Conservation (phyloP, 2,113 vertebrate species). For the Oostethus manadensis region DNA sequence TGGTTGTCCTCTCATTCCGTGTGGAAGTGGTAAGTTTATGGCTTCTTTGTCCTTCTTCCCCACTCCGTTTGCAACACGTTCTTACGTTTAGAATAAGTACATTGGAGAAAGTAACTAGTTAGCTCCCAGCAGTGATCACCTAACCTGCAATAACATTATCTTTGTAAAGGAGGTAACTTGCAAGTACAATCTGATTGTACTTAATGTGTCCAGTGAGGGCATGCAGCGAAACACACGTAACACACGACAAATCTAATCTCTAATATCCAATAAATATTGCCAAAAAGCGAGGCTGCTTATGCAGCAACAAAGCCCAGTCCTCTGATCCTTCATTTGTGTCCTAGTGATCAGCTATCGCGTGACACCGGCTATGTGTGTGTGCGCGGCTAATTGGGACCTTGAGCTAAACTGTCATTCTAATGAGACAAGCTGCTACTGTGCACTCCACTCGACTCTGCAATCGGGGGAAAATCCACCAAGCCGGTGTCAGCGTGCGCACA, state of each 20-base stretch:
- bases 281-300: neutral
- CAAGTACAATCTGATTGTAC: too few species aligned
- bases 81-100: too few species aligned
- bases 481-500: neutral
- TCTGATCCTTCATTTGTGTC: neutral
- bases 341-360: neutral
- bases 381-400: neutral
- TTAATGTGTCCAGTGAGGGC: too few species aligned
- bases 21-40: too few species aligned
- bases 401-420: neutral
- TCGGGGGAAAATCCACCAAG: neutral
- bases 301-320: neutral
- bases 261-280: neutral
- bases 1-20: too few species aligned
- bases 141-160: too few species aligned
- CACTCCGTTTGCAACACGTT: too few species aligned
- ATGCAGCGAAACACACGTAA: too few species aligned
- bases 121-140: too few species aligned
- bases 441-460: neutral
- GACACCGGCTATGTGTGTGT: neutral
- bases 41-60: too few species aligned
- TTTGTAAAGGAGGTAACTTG: too few species aligned
- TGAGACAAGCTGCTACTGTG: slow-evolving; percentile 12
- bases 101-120: too few species aligned
- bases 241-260: neutral